Conservation (phyloP, 2,797 vertebrate genomes). For the Tokudaia tokunoshimensis region DNA sequence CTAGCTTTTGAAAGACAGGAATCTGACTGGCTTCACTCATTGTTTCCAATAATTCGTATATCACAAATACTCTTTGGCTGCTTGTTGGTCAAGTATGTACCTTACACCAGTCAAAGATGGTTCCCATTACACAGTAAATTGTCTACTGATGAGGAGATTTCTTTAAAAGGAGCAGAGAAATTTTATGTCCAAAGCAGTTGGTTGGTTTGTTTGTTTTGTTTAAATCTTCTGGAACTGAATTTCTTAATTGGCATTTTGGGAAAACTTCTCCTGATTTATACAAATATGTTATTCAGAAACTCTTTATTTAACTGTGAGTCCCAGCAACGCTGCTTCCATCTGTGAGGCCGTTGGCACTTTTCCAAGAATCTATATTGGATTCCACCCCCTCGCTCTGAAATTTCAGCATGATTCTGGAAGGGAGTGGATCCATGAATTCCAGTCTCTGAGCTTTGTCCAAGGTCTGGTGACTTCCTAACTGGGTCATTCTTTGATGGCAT, state of each 20-base stretch:
- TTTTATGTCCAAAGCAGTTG: neutral
- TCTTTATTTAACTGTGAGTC: slow-evolving; percentile 27
- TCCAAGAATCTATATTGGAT: slow-evolving; percentile 50
- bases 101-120: neutral
- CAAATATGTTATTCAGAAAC: slow-evolving; percentile 59
- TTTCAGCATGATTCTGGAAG: slow-evolving; percentile 26
- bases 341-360: slow-evolving; percentile 30
- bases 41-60: neutral
- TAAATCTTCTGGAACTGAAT: slow-evolving; percentile 49
- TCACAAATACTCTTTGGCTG: neutral
- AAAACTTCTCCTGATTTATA: slow-evolving; percentile 46
- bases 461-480: slow-evolving; percentile 2
- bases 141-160: neutral
- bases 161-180: neutral
- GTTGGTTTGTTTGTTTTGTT: neutral
- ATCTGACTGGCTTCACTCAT: neutral
- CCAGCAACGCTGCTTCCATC: slow-evolving; percentile 21
- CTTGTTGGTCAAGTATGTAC: neutral
- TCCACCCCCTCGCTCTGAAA: slow-evolving; percentile 5
- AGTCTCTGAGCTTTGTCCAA: slow-evolving; percentile 26
- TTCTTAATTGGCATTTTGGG: slow-evolving; percentile 12
- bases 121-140: neutral
- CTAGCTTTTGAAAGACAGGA: slow-evolving; percentile 21
- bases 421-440: neutral
- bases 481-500: neutral